These are phyloP conservation scores for Paralichthys olivaceus DNA, from an alignment of 2,113 vertebrate genomes.

Conservation along the genomic window DNA sequence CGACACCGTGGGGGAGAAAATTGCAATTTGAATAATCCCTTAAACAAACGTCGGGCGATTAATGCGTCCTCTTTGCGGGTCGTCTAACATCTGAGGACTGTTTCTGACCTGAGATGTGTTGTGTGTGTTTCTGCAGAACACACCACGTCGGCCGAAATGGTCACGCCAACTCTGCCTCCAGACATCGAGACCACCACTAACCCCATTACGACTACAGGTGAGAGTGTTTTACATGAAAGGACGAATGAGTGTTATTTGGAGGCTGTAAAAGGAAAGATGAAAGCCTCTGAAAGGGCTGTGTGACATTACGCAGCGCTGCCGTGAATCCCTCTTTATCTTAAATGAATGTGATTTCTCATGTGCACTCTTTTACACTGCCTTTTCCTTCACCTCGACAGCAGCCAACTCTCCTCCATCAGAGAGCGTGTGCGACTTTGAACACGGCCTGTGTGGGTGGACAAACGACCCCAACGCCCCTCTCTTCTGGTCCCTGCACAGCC, in stretches of 20 bases:
- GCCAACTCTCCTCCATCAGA: conserved; percentile 74
- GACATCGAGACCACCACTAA: conserved; percentile 84
- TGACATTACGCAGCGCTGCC: background rate
- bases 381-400: conserved; percentile 40
- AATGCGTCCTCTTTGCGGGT: background rate
- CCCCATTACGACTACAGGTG: conserved; percentile 79
- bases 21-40: conserved; percentile 20
- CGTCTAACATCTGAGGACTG: background rate
- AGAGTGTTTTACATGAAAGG: conserved; percentile 18
- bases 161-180: conserved; percentile 82
- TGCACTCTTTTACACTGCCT: conserved; percentile 17
- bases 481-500: conserved; percentile 86
- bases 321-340: conserved; percentile 16
- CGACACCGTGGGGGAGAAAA: background rate
- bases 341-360: conserved; percentile 7
- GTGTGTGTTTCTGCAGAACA: conserved; percentile 80
- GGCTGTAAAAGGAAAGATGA: background rate
- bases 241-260: background rate
- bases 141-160: conserved; percentile 87
- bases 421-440: conserved; percentile 92
- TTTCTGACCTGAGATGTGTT: conserved; percentile 20
- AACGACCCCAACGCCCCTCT: conserved; percentile 87
- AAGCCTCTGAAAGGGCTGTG: background rate
- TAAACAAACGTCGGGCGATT: conserved; percentile 11
- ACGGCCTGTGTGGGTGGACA: conserved; percentile 90